Evolutionary conservation across 2,113 vertebrate genomes (phyloP), one percentile per base, ranked within the genome.

Genomic region (Arothron firmamentum): DNA sequence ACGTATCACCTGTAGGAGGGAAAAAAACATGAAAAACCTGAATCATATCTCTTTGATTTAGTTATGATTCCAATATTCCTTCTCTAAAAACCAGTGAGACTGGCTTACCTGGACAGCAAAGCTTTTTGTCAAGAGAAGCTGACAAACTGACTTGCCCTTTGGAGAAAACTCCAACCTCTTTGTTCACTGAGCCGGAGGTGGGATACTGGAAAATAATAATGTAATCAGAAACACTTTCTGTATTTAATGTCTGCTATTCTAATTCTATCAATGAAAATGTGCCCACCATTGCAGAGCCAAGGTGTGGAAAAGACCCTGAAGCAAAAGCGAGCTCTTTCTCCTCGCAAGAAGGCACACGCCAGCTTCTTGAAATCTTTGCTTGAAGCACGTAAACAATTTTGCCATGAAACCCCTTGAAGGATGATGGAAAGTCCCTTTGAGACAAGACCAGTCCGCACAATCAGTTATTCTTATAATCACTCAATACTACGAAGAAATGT

Each of bases 381-480:
- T 77, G 67, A 18, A 90, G 47, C 5, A 15, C 59, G 61, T 91
- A 90, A 7, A 55, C 46, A 23, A 90, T 74, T 0, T 28, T 72
- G 38, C 89, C 88, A 74, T 81, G 4, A 13, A 0, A 0, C 3
- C 71, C 84, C 9, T 63, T 66, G 57, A 88, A 88, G 51, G 90
- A 83, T 31, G 87, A 52, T 2, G 90, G 89, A 56, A 89, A 63
- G 16, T 79, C 55, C 34, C 89, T 91, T 62, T 21, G 47, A 56
- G 6, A 66, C 6, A 66, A 20, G 43, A 45, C 5, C 15, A 11
- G 3, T 5, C 6, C 10, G 57, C 15, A 5, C 43, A 42, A 43
- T 8, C 18, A 60, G 3, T 17, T 18, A 13, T 56, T 52, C 18
- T 48, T 23, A 18, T 52, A 21, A 20, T 31, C 3, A 17, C 3